Base-by-base conservation (phyloP, 92 coral and sea anemone genomes). In the Palythoa heliodiscus region DNA sequence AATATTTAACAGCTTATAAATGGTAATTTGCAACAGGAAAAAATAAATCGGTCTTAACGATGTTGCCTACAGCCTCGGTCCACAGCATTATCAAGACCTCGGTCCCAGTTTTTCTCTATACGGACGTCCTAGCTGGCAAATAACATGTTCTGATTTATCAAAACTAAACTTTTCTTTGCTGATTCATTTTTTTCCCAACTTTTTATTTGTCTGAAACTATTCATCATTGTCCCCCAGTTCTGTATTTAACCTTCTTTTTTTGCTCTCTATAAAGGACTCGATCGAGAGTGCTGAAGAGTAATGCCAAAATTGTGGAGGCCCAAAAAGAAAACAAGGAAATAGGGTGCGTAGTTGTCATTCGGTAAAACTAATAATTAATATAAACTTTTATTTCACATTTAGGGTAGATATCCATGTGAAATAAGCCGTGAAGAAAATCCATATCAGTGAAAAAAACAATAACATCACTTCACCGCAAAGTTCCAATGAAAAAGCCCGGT, bases 291-390 rank as follows among this genome's bases (percentile, higher is more conserved):
- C 72, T 89, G 11, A 96, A 93, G 74, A 93, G 92, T 70, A 93
- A 95, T 57, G 93, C 95, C 14, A 94, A 91, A 81, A 89, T 96
- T 77, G 97, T 94, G 25, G 96, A 89, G 52, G 95, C 98, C 5
- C 97, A 95, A 88, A 94, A 96, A 71, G 98, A 96, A 70, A 91
- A 84, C 48, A 92, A 87, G 61, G 95, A 92, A 71, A 43, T 87
- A 37, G 95, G 94, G 95, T 93, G 58, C 75, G 93, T 84, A 57
- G 11, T 14, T 14, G 14, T 10, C 17, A 14, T 40, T 73, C 17
- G 13, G n/a, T 60, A 7, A 7, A 58, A 63, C 23, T 1, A 2
- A 19, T 5, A 2, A 14, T 29, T 16, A 25, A 20, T 11, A 15
- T 7, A 14, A 13, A 24, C 10, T 17, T 39, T 78, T 2, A 17